Evolutionary conservation across 2,888 invertebrate species (phyloP).

Genomic region (Scaptodrosophila latifasciaeformis): DNA sequence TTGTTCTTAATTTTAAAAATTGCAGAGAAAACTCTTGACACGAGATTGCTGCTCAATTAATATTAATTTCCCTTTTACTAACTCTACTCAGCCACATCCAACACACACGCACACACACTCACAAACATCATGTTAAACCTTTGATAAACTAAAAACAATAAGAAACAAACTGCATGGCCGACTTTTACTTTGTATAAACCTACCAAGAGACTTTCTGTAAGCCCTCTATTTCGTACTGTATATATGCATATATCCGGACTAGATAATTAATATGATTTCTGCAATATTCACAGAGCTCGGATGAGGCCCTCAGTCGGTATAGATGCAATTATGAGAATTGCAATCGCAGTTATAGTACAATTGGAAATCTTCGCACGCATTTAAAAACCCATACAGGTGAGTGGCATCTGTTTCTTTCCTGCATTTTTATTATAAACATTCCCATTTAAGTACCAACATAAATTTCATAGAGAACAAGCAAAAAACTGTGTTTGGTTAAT

Average conservation of each 20-base stretch:
- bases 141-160: too few relatives aligned
- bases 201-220: slow-evolving; percentile 37
- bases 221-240: slow-evolving; percentile 44
- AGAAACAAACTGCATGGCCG: slow-evolving; percentile 27
- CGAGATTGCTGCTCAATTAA: too few relatives aligned
- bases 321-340: slow-evolving; percentile 93
- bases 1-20: too few relatives aligned
- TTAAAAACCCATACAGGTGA: slow-evolving; percentile 96
- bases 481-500: too few relatives aligned
- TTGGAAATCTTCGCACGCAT: slow-evolving; percentile 95
- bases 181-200: too few relatives aligned
- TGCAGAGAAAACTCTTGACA: too few relatives aligned
- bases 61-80: too few relatives aligned
- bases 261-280: too few relatives aligned
- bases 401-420: slow-evolving; percentile 21
- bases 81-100: too few relatives aligned
- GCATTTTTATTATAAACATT: background rate
- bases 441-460: background rate
- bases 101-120: too few relatives aligned
- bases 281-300: slow-evolving; percentile 60
- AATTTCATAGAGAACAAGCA: too few relatives aligned
- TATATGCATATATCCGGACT: slow-evolving; percentile 7
- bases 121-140: too few relatives aligned
- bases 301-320: slow-evolving; percentile 80
- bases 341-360: slow-evolving; percentile 91